Conservation (phyloP, 2,113 vertebrate species). For the Malurus melanocephalus region DNA sequence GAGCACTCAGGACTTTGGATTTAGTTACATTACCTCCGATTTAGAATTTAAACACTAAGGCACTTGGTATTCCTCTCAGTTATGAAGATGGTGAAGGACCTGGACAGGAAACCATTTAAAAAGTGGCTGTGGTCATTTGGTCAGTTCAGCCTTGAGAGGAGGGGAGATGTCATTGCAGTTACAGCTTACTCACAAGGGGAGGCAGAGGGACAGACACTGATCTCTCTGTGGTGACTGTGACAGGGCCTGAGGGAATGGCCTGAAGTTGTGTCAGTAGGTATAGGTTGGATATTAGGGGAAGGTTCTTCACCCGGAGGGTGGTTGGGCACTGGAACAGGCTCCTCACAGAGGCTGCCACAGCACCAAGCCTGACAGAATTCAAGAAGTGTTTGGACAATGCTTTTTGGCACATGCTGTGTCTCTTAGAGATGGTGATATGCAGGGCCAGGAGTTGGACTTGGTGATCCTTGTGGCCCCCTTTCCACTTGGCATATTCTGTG, state of each 20-base stretch:
- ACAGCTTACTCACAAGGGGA: background rate
- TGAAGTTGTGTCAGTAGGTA: background rate
- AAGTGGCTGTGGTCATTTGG: too few relatives aligned
- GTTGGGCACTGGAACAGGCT: background rate
- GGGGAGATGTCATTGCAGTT: background rate
- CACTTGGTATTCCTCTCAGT: background rate
- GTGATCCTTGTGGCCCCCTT: background rate
- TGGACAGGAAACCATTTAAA: background rate
- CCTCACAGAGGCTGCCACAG: background rate
- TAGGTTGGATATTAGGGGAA: background rate
- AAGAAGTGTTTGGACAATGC: background rate
- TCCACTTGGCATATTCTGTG: background rate
- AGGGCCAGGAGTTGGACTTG: fast-evolving
- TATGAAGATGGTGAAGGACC: background rate
- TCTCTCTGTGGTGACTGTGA: background rate
- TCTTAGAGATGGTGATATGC: background rate
- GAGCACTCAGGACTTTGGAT: background rate
- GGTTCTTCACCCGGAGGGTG: background rate
- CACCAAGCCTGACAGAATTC: background rate
- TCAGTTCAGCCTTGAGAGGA: background rate
- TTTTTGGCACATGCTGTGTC: background rate
- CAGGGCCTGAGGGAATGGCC: background rate
- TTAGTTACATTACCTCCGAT: background rate
- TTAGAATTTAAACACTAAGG: background rate
- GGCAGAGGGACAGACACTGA: too few relatives aligned